These are phyloP conservation scores for Sphaeramia orbicularis DNA, from an alignment of 2,797 vertebrate genomes.

Conservation along the genomic window DNA sequence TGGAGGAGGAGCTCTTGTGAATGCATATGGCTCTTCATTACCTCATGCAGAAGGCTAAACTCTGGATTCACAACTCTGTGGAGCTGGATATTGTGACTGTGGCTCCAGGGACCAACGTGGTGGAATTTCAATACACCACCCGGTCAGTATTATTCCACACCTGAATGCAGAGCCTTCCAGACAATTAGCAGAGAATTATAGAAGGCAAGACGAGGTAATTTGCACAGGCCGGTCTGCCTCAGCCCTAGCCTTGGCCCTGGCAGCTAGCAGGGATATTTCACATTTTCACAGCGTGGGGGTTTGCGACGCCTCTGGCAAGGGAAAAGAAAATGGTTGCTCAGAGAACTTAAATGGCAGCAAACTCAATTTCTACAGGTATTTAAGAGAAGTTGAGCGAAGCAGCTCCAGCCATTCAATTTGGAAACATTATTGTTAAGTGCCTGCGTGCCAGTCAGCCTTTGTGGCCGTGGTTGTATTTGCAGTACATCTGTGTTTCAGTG, in stretches of 20 bases:
- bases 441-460: conserved; percentile 28
- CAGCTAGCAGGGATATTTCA: conserved; percentile 67
- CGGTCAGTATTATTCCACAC: conserved; percentile 79
- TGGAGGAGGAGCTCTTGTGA: conserved; percentile 61
- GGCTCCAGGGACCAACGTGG: conserved; percentile 71
- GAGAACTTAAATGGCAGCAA: conserved; percentile 59
- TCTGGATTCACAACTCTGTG: conserved; percentile 62
- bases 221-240: conserved; percentile 67
- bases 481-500: conserved; percentile 30
- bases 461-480: conserved; percentile 18
- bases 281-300: conserved; percentile 62
- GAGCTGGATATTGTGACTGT: conserved; percentile 72
- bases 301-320: conserved; percentile 43
- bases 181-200: conserved; percentile 85
- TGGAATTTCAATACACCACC: conserved; percentile 76
- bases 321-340: conserved; percentile 55
- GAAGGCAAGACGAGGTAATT: conserved; percentile 77
- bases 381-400: conserved; percentile 59
- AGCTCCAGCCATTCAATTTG: conserved; percentile 38
- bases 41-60: conserved; percentile 73
- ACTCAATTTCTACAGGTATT: conserved; percentile 71
- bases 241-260: conserved; percentile 59
- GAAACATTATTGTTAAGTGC: conserved; percentile 56
- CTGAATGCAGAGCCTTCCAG: conserved; percentile 81
- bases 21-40: conserved; percentile 73